A percentile compares a stretch with the other conserved stretches of the same genome.
Conservation (phyloP, 2,888 invertebrate genomes). For the Aphrophora alni region DNA sequence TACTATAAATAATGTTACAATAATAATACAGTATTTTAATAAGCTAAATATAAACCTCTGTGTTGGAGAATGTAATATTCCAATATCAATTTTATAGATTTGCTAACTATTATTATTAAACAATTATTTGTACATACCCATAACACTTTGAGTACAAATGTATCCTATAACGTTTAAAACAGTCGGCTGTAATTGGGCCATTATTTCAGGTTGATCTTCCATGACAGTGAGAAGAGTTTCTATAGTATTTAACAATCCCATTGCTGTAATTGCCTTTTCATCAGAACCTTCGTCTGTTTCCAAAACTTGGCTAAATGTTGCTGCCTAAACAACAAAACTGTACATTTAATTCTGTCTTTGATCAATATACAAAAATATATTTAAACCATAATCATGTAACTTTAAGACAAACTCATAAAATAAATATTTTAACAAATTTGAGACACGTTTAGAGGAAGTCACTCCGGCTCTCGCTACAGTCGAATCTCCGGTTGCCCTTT, state of each 20-base stretch:
- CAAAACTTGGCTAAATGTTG: slow-evolving; percentile 75
- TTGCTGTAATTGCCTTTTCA: slow-evolving; percentile 95
- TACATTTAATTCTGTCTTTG: no score
- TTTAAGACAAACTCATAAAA: no score
- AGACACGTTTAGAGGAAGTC: no score
- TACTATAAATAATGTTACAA: no score
- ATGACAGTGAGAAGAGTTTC: slow-evolving; percentile 93
- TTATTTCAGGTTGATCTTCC: slow-evolving; percentile 85
- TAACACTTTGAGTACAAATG: slow-evolving; percentile 80
- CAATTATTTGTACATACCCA: slow-evolving; percentile 64
- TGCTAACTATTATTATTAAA: no score
- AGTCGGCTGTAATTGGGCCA: slow-evolving; percentile 88
- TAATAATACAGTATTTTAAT: no score
- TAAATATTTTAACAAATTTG: no score
- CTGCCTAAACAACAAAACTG: slow-evolving; percentile 60
- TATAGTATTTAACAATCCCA: slow-evolving; percentile 95
- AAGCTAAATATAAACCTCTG: no score
- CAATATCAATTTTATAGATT: not conserved
- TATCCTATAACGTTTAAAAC: slow-evolving; percentile 89
- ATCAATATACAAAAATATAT: not conserved
- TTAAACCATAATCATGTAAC: no score
- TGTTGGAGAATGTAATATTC: not conserved
- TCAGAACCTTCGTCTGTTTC: slow-evolving; percentile 88
- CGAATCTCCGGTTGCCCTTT: no score
- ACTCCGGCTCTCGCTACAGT: no score